Evolutionary conservation across 2,113 vertebrate genomes (phyloP).

Genomic region (Callospermophilus lateralis): DNA sequence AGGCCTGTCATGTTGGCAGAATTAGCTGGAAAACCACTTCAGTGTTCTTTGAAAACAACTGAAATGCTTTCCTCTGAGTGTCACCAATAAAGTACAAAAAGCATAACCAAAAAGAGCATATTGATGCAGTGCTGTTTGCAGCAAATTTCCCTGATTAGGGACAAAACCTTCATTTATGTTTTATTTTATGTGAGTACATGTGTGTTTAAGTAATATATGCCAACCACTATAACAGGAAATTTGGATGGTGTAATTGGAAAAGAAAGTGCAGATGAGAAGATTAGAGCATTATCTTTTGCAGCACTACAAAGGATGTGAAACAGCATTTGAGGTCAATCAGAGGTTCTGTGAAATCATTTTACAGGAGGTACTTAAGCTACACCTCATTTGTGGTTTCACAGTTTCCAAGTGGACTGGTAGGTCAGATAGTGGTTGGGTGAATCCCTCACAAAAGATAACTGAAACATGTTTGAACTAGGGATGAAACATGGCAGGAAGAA

Average conservation of each 20-base stretch:
- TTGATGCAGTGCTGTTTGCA: slow-evolving; percentile 26
- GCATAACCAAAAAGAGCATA: not conserved
- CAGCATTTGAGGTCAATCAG: not conserved
- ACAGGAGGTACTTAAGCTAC: not conserved
- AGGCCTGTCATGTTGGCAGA: not conserved
- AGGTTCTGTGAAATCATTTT: slow-evolving; percentile 52
- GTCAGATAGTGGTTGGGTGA: not conserved
- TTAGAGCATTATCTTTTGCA: slow-evolving; percentile 8
- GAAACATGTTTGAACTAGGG: not conserved
- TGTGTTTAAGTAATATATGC: not conserved
- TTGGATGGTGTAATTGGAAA: slow-evolving; percentile 33
- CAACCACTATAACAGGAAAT: slow-evolving; percentile 12
- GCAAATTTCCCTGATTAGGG: slow-evolving; percentile 18
- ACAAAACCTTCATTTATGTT: slow-evolving; percentile 44
- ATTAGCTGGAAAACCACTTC: slow-evolving; percentile 17
- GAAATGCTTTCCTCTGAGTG: slow-evolving; percentile 50
- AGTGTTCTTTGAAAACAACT: slow-evolving; percentile 66
- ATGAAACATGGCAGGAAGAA: not conserved
- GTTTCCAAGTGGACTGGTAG: not conserved
- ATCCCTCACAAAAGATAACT: not conserved
- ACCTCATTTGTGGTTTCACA: not conserved
- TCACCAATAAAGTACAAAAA: slow-evolving; percentile 54
- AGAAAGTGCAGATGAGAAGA: slow-evolving; percentile 39
- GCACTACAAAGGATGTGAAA: not conserved
- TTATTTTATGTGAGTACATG: not conserved